Evolutionary conservation across 2,888 invertebrate genomes (phyloP), one percentile per base, ranked within the genome.

Genomic region (Cancer borealis): DNA sequence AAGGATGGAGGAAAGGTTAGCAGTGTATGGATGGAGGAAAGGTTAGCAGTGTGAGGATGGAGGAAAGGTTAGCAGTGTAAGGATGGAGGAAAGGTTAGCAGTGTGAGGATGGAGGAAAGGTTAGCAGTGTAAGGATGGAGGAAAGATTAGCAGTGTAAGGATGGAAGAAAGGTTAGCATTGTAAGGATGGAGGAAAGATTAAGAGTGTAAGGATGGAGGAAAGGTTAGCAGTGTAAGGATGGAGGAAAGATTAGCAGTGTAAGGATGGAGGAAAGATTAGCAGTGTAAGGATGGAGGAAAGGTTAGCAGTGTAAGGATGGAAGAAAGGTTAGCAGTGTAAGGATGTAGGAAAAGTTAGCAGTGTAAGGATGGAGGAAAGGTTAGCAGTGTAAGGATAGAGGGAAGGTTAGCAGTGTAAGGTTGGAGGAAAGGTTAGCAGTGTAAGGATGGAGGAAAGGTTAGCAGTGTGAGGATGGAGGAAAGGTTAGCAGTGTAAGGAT

Each of bases 1-100:
- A n/a, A n/a, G n/a, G n/a, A n/a, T n/a, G n/a, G n/a, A n/a, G n/a
- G n/a, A n/a, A n/a, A n/a, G 84, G 26, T n/a, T 12, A 30, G 26
- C 4, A 84, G 84, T 26, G 84, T 26, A 30, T 4, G 84, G 26
- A 10, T 12, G 84, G 84, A 84, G 84, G 30, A n/a, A n/a, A n/a
- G n/a, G n/a, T n/a, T n/a, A 84, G 26, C 0, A 30, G 26, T 12
- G 26, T n/a, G 3, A 84, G 26, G 84, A n/a, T 12, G 26, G 84
- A n/a, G 5, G 84, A 30, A n/a, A 84, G 84, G 84, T 39, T 26
- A 84, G 84, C 4, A n/a, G 26, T 26, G 84, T 26, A 84, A n/a
- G 84, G 84, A 84, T 1, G 84, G 84, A 84, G 5, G 84, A 30
- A 84, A 84, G 84, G 84, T n/a, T n/a, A 21, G n/a, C n/a, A n/a